A percentile compares a stretch with the other conserved stretches of the same genome.
These are phyloP conservation scores for Pangasianodon gigas DNA, from an alignment of 2,113 vertebrate species.

Conservation along the genomic window DNA sequence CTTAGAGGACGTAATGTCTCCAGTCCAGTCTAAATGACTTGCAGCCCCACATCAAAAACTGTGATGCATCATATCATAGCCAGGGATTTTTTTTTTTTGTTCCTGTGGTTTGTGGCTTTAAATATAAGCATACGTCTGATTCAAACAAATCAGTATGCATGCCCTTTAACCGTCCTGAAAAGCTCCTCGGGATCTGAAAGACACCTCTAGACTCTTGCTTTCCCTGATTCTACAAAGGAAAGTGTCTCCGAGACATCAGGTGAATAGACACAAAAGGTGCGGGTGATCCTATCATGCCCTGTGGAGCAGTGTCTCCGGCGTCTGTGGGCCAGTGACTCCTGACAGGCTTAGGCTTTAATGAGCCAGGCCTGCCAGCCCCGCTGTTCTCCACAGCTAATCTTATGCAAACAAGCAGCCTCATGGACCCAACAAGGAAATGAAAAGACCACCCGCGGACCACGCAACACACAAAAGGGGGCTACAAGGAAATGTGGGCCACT, in stretches of 20 bases:
- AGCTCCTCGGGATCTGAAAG: background rate
- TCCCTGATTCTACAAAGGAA: background rate
- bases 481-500: constrained; percentile 35
- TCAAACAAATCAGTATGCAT: background rate
- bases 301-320: background rate
- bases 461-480: constrained; percentile 52
- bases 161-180: background rate
- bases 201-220: background rate
- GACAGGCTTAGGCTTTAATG: constrained; percentile 55
- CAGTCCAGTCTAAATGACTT: background rate
- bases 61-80: background rate
- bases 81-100: background rate
- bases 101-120: background rate
- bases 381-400: constrained; percentile 55
- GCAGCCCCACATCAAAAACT: background rate
- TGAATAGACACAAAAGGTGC: constrained; percentile 4
- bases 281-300: background rate
- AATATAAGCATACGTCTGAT: background rate
- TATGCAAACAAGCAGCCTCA: constrained; percentile 67
- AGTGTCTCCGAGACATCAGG: background rate
- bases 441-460: constrained; percentile 65
- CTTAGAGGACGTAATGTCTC: background rate
- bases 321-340: constrained; percentile 35
- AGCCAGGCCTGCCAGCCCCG: constrained; percentile 50
- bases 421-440: constrained; percentile 66